Evolutionary conservation across 2,888 invertebrate genomes (phyloP).

Genomic region (Ditula angustiorana): DNA sequence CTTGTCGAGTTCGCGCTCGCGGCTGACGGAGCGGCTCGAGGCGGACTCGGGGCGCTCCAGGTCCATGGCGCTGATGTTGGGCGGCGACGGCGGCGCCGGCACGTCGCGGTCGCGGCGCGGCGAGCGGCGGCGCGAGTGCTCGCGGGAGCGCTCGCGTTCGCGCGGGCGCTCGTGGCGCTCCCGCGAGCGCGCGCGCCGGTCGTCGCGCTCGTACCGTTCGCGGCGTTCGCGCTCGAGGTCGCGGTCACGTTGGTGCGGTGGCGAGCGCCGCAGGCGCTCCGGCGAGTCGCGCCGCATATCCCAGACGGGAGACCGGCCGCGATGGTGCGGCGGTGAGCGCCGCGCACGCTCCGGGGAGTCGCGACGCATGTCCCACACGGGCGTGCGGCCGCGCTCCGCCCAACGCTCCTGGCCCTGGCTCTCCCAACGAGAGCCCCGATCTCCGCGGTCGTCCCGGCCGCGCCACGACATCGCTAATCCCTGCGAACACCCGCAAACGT

Average conservation of each 20-base stretch:
- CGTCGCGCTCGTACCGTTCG: slow-evolving; percentile 49
- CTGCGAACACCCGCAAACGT: slow-evolving; percentile 77
- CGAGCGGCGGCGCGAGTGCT: slow-evolving; percentile 52
- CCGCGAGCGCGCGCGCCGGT: slow-evolving; percentile 43
- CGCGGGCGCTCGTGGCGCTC: slow-evolving; percentile 40
- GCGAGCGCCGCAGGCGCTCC: slow-evolving; percentile 53
- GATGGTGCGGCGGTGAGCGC: too few relatives aligned
- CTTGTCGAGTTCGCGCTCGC: slow-evolving; percentile 56
- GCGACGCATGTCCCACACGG: slow-evolving; percentile 71
- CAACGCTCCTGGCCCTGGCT: slow-evolving; percentile 49
- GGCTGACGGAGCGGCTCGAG: slow-evolving; percentile 48
- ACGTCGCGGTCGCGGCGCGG: slow-evolving; percentile 54
- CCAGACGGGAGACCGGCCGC: slow-evolving; percentile 70
- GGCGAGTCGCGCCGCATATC: slow-evolving; percentile 65
- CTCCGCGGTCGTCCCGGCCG: slow-evolving; percentile 69
- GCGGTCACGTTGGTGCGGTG: slow-evolving; percentile 49
- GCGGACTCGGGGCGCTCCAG: slow-evolving; percentile 28
- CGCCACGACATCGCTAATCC: slow-evolving; percentile 77
- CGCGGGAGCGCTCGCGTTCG: slow-evolving; percentile 42
- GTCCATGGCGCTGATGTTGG: slow-evolving; percentile 59
- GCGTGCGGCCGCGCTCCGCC: slow-evolving; percentile 61
- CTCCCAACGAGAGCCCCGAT: slow-evolving; percentile 70
- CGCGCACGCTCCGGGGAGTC: slow-evolving; percentile 49
- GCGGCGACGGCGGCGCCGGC: slow-evolving; percentile 72
- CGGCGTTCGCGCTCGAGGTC: slow-evolving; percentile 53